Conservation (phyloP, 2,888 invertebrate genomes). For the Orchesellides sinensis region DNA sequence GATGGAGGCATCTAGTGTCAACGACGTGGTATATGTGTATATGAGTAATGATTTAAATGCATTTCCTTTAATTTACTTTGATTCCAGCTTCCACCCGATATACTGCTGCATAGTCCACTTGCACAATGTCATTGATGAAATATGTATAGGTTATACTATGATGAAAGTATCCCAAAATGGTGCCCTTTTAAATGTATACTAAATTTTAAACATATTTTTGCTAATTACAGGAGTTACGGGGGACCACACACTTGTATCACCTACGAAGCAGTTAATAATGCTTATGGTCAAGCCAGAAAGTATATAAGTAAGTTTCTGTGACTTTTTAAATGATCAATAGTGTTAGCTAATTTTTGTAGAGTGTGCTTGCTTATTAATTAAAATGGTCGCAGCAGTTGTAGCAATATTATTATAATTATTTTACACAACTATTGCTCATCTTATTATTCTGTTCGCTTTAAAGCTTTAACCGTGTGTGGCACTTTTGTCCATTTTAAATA, state of each 20-base stretch:
- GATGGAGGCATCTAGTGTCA: too few species aligned
- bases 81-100: background rate
- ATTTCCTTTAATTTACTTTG: background rate
- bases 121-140: background rate
- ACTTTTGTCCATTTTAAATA: too few species aligned
- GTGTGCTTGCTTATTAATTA: too few species aligned
- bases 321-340: background rate
- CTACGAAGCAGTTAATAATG: constrained; percentile 92
- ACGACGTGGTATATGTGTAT: too few species aligned
- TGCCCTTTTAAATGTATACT: background rate
- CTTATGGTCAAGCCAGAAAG: constrained; percentile 91
- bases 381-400: too few species aligned
- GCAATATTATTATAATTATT: too few species aligned
- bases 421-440: too few species aligned
- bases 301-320: constrained; percentile 87
- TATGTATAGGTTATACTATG: background rate
- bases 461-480: too few species aligned
- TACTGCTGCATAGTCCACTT: background rate
- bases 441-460: too few species aligned
- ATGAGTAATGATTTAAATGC: too few species aligned
- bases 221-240: constrained; percentile 81
- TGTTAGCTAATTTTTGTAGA: too few species aligned
- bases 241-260: constrained; percentile 90
- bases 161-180: background rate
- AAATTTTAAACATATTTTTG: background rate